Evolutionary conservation across 2,113 vertebrate species (phyloP), one percentile per base, ranked within the genome.

Genomic region (Choloepus hoffmanni): DNA sequence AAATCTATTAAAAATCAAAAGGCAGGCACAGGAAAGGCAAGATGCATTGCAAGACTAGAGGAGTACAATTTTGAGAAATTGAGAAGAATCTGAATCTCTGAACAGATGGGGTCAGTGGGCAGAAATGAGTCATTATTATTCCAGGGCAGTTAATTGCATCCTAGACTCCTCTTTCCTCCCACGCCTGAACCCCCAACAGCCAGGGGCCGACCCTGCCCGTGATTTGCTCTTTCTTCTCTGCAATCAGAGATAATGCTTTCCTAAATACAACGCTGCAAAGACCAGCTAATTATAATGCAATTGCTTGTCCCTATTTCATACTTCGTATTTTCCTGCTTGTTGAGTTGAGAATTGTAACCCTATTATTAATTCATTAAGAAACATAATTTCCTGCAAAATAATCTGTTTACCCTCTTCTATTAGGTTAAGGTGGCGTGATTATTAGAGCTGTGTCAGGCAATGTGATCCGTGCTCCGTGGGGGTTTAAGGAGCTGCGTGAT

Each of bases 341-440:
- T 70, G 55, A 92, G 78, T 40, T 86, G 92, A 68, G 84, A 94
- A 90, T 87, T 23, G 4, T 26, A 68, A 89, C 48, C 1, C 81
- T 93, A 89, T 89, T 92, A 96, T 97, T 96, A 96, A 95, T 95
- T 97, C 96, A 97, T 97, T 90, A 96, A 83, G 86, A 96, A 94
- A 62, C n/a, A 60, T 78, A 68, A 86, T 89, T 94, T 87, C 85
- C 79, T 40, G 30, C 12, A 19, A 83, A 89, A 92, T 89, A 62
- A 36, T 21, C 15, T 16, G 9, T 87, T 97, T 92, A 82, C 84
- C 97, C 94, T 70, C 65, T 28, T 1, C 21, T 53, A 3, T 8
- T 50, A 79, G 79, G 95, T 77, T 36, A 88, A 15, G 68, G 93
- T 81, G 55, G n/a, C 16, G 0, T 2, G 50, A 68, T 85, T 65